Evolutionary conservation across 1,140 invertebrate genomes (phyloP), one percentile per base, ranked within the genome.

Genomic region (Pteromalus puparum): DNA sequence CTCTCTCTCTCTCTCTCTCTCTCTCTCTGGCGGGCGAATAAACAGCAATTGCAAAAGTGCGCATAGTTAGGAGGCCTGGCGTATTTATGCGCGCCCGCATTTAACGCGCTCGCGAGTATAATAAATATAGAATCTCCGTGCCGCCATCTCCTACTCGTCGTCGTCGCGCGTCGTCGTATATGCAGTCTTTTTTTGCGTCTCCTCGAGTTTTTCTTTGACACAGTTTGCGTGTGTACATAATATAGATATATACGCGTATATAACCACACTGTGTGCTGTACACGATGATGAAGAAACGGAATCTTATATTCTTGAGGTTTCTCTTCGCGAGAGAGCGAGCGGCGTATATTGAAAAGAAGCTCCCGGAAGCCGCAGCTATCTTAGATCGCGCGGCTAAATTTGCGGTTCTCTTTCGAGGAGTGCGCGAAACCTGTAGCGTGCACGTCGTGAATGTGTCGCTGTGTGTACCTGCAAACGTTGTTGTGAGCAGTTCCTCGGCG

Each of bases 21-120:
- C 28, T 34, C 26, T 34, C 65, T 26, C 75, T 6, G 24, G 5
- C 15, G n/a, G 0, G 15, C 15, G 21, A 75, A 48, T 24, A 26
- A 53, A 26, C 15, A 12, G 6, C 13, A 48, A 61, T 21, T 61
- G 53, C 30, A 73, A 73, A 73, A 34, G 72, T 38, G 28, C 18
- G 34, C 72, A 73, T 73, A 73, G 28, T 73, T 21, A 18, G 15
- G 30, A 38, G 15, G 72, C 18, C 34, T 24, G 79, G 46, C 42
- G 30, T 73, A 24, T 81, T 81, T 81, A 81, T 73, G 70, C 26
- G 15, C 68, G 18, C 68, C 79, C 79, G 79, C 79, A 53, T 81
- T 81, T n/a, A 28, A 24, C 21, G 30, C 18, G n/a, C 42, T 48
- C 75, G 77, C 75, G 65, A 48, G 26, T 53, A 83, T 75, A 79